Evolutionary conservation across 2,888 invertebrate genomes (phyloP).

Genomic region (Seira sanloemensis): DNA sequence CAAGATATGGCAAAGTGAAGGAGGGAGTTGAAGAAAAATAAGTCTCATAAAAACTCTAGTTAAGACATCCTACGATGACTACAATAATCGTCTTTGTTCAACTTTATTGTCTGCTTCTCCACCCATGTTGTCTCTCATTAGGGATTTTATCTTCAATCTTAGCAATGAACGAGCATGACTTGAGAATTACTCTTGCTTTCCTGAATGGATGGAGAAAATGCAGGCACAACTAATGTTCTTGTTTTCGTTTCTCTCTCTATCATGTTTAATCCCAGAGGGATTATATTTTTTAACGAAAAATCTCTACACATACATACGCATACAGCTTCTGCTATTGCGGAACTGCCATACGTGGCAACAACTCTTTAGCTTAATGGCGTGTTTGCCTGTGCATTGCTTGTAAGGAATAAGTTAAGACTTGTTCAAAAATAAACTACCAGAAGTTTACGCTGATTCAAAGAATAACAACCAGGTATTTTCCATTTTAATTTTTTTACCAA

Average conservation of each 20-base stretch:
- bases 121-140: slow-evolving; percentile 64
- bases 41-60: slow-evolving; percentile 61
- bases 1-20: too few relatives aligned
- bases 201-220: slow-evolving; percentile 11
- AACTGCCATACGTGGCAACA: not conserved
- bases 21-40: slow-evolving; percentile 32
- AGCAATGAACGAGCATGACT: slow-evolving; percentile 51
- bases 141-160: slow-evolving; percentile 62
- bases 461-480: too few relatives aligned
- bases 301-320: too few relatives aligned
- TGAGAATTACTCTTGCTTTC: slow-evolving; percentile 27
- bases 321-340: not conserved
- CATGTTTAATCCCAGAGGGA: too few relatives aligned
- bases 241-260: not conserved
- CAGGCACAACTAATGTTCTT: slow-evolving; percentile 29
- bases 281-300: too few relatives aligned
- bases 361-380: not conserved
- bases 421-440: too few relatives aligned
- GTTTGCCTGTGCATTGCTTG: too few relatives aligned
- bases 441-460: too few relatives aligned
- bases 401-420: too few relatives aligned
- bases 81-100: slow-evolving; percentile 63
- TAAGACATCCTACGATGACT: slow-evolving; percentile 61
- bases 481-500: too few relatives aligned
- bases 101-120: slow-evolving; percentile 64